Evolutionary conservation across 2,113 vertebrate species (phyloP).

Genomic region (Erythrocebus patas): DNA sequence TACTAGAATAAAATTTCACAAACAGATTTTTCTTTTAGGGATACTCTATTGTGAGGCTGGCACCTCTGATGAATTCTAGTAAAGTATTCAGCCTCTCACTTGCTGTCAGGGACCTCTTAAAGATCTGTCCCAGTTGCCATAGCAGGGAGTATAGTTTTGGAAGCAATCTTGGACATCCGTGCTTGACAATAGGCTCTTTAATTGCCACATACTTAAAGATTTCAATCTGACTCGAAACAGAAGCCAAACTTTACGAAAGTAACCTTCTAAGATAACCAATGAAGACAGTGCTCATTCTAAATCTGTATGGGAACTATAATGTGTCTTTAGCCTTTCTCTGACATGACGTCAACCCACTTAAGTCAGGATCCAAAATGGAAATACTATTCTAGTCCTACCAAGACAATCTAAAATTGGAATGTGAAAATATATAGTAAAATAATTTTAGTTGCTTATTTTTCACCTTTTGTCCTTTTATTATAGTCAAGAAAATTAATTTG

Average conservation of each 20-base stretch:
- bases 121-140: not conserved
- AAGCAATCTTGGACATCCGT: not conserved
- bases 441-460: not conserved
- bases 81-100: not conserved
- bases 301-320: not conserved
- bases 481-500: slow-evolving; percentile 42
- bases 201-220: not conserved
- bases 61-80: not conserved
- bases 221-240: not conserved
- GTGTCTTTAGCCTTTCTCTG: not conserved
- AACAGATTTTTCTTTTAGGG: not conserved
- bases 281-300: slow-evolving; percentile 26
- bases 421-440: slow-evolving; percentile 28
- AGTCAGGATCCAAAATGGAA: slow-evolving; percentile 34
- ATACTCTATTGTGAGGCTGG: not conserved
- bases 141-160: not conserved
- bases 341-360: not conserved
- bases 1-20: slow-evolving; percentile 10
- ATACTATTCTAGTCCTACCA: not conserved
- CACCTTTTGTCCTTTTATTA: not conserved
- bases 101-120: not conserved
- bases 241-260: not conserved
- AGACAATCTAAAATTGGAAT: slow-evolving; percentile 27
- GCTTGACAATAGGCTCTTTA: not conserved
- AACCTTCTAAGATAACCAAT: slow-evolving; percentile 4